These are phyloP conservation scores for Trachurus trachurus DNA, from an alignment of 2,797 vertebrate species.

Conservation along the genomic window DNA sequence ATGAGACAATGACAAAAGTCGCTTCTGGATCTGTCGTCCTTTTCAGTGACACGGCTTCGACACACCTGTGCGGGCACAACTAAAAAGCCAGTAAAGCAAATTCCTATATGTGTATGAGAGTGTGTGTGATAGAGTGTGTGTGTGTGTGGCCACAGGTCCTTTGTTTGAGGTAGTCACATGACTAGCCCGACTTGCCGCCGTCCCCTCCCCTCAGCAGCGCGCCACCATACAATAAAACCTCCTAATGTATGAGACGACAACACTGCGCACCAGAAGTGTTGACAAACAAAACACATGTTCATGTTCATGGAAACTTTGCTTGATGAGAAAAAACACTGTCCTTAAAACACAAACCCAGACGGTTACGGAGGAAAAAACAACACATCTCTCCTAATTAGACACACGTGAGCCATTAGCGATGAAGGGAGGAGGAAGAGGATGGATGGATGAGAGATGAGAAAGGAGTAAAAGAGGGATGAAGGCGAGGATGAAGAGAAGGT, in stretches of 20 bases:
- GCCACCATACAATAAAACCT: constrained; percentile 56
- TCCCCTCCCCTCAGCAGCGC: constrained; percentile 68
- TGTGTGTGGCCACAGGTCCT: constrained; percentile 65
- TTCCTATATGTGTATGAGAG: constrained; percentile 36
- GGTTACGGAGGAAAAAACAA: not conserved
- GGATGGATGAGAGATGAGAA: constrained; percentile 13
- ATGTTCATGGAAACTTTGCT: constrained; percentile 40
- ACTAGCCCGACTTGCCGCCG: constrained; percentile 64
- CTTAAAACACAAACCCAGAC: not conserved
- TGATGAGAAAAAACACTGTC: not conserved
- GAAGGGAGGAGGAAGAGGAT: constrained; percentile 10
- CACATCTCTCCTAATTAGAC: constrained; percentile 42
- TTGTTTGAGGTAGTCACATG: constrained; percentile 82
- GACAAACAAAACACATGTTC: constrained; percentile 10
- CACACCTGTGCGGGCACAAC: constrained; percentile 69
- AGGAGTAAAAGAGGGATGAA: constrained; percentile 31
- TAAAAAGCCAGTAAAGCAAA: constrained; percentile 52
- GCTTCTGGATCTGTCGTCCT: constrained; percentile 31
- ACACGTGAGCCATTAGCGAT: constrained; percentile 34
- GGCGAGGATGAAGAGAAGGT: constrained; percentile 55
- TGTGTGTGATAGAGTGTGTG: not conserved
- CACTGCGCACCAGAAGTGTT: not conserved
- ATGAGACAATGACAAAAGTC: constrained; percentile 43
- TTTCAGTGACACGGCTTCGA: constrained; percentile 42
- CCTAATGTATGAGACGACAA: constrained; percentile 28